A percentile compares a stretch with the other conserved stretches of the same genome.
Conservation (phyloP, 1,140 invertebrate genomes). For the Psix sp. region DNA sequence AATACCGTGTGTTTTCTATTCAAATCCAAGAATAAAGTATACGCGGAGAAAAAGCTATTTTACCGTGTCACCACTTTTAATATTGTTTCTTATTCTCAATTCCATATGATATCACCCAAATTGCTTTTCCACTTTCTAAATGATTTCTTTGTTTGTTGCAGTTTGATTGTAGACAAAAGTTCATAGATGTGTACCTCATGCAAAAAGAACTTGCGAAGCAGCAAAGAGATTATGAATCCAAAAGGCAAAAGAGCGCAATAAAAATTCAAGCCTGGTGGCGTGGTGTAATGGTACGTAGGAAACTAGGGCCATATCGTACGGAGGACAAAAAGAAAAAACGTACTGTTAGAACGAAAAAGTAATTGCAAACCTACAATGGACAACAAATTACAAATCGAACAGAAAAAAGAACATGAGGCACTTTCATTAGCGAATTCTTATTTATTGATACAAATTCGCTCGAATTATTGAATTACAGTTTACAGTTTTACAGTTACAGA, state of each 20-base stretch:
- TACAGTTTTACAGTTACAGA: no score
- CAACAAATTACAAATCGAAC: constrained; percentile 25
- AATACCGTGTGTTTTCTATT: not conserved
- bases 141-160: constrained; percentile 51
- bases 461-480: no score
- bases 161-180: constrained; percentile 69
- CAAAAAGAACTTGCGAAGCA: constrained; percentile 65
- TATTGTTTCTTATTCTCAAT: constrained; percentile 1
- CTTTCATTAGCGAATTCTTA: no score
- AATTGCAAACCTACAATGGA: constrained; percentile 39
- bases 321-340: constrained; percentile 78
- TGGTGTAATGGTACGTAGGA: constrained; percentile 82
- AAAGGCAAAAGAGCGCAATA: constrained; percentile 67
- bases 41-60: no score
- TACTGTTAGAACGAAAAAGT: constrained; percentile 74
- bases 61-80: not conserved
- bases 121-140: not conserved
- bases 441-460: no score
- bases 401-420: no score
- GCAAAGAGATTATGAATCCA: constrained; percentile 64
- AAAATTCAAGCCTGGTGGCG: constrained; percentile 84
- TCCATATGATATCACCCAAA: not conserved
- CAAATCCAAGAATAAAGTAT: not conserved
- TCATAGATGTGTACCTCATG: constrained; percentile 72
- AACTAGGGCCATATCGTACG: constrained; percentile 79